A percentile compares a stretch with the other conserved stretches of the same genome.
phyloP scores from a whole-genome alignment of 2,888 invertebrate species.

The Ptilodon capucinus region DNA sequence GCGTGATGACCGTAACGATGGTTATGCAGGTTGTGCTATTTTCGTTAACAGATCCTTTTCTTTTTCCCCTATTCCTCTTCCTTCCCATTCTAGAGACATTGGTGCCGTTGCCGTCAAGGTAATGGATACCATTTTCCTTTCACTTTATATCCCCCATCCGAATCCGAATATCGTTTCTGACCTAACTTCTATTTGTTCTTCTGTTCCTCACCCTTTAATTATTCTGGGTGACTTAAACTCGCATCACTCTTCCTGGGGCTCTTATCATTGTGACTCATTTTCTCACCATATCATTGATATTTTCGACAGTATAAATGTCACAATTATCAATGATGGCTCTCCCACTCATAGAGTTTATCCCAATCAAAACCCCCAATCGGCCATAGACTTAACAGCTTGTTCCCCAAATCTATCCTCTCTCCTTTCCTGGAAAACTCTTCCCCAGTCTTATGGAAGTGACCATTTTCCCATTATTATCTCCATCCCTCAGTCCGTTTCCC shows the following conservation, averaged over 20 bases:
- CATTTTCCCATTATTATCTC: neutral
- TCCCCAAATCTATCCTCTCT: neutral
- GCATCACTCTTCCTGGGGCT: neutral
- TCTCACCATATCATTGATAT: neutral
- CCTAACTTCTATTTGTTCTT: neutral
- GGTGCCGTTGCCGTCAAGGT: neutral
- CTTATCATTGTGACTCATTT: neutral
- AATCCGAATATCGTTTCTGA: neutral
- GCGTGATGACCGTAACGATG: neutral
- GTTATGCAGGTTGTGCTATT: neutral
- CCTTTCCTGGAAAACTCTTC: neutral
- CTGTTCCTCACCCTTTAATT: neutral
- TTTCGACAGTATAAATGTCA: neutral
- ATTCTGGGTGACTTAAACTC: neutral
- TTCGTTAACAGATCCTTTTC: neutral
- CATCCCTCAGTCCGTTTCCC: neutral
- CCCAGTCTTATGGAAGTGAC: neutral
- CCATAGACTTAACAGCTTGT: neutral
- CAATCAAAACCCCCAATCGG: neutral
- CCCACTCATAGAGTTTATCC: neutral
- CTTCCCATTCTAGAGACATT: neutral
- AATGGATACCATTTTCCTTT: neutral
- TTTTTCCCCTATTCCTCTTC: neutral
- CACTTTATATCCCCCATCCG: neutral
- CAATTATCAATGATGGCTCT: neutral